Evolutionary conservation across 2,888 invertebrate species (phyloP).

Genomic region (Resseliella maxima): DNA sequence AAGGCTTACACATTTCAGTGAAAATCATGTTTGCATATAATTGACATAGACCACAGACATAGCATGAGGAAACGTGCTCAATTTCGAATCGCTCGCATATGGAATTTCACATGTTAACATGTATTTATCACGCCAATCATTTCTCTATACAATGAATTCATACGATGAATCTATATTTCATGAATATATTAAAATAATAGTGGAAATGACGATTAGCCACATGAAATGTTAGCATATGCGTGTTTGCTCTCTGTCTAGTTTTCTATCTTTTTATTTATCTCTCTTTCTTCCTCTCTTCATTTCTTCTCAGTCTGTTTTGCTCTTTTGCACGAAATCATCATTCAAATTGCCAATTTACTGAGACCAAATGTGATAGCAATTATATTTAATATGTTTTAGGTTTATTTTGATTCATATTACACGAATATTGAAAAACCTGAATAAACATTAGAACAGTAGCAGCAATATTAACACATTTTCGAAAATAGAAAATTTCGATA

Average conservation of each 20-base stretch:
- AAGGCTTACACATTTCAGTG: too few species aligned
- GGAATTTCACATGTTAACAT: slow-evolving; percentile 12
- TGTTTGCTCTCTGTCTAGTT: too few species aligned
- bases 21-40: too few species aligned
- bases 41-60: background rate
- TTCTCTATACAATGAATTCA: too few species aligned
- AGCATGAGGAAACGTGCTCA: background rate
- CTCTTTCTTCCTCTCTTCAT: too few species aligned
- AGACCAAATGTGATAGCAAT: background rate
- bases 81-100: background rate
- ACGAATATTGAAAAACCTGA: background rate
- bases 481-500: too few species aligned
- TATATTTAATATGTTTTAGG: background rate
- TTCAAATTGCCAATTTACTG: too few species aligned
- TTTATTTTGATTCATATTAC: background rate
- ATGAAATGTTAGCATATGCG: background rate
- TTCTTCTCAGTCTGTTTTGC: too few species aligned
- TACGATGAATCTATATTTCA: too few species aligned
- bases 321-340: too few species aligned
- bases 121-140: background rate
- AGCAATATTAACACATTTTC: too few species aligned
- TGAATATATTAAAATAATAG: background rate
- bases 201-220: background rate
- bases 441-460: background rate
- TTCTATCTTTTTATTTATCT: too few species aligned